A percentile compares a stretch with the other conserved stretches of the same genome.
Evolutionary conservation across 2,113 vertebrate genomes (phyloP).

Genomic region (Lucifuga dentata): DNA sequence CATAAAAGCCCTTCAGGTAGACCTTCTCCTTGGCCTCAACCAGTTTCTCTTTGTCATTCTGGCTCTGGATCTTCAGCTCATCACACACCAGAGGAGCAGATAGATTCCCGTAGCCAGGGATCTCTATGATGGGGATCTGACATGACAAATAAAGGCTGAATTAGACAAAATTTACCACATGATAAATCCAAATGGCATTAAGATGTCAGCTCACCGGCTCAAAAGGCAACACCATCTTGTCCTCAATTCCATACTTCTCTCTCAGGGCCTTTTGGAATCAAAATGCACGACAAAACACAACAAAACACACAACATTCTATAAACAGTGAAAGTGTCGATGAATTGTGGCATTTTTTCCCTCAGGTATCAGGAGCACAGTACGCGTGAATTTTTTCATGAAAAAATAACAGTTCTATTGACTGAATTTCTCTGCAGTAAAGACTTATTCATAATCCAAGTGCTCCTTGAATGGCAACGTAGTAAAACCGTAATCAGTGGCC

Average conservation of each 20-base stretch:
- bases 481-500: no score
- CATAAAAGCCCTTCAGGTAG: conserved; percentile 97
- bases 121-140: conserved; percentile 94
- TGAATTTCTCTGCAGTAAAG: not conserved
- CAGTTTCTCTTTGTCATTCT: conserved; percentile 97
- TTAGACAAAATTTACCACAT: not conserved
- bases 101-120: conserved; percentile 94
- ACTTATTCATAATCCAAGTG: not conserved
- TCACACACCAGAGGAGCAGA: conserved; percentile 91
- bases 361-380: not conserved
- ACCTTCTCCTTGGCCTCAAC: conserved; percentile 94
- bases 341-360: not conserved
- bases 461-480: not conserved
- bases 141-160: no score
- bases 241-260: conserved; percentile 93
- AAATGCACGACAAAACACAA: no score
- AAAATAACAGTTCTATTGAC: no score
- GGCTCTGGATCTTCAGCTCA: conserved; percentile 97
- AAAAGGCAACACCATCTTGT: conserved; percentile 96
- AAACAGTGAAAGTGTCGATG: no score
- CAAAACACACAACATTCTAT: not conserved
- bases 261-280: conserved; percentile 86
- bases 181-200: not conserved
- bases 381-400: not conserved
- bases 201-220: conserved; percentile 88